Percentiles rank a stretch among this genome's conserved stretches.
Conservation (phyloP, 2,888 invertebrate species). For the Leucophora obtusa region DNA sequence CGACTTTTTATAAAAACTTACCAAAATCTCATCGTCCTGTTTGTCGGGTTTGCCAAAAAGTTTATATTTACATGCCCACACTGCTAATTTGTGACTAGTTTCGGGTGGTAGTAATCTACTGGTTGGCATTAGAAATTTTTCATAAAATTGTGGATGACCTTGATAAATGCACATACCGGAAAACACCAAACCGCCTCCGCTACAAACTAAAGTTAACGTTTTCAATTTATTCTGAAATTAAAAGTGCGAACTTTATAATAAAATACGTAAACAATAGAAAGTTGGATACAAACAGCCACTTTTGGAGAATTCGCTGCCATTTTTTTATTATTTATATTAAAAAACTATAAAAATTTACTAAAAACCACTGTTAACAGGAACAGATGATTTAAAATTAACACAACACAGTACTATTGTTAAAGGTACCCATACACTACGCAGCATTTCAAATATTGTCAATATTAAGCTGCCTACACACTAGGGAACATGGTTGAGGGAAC, state of each 20-base stretch:
- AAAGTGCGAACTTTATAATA: neutral
- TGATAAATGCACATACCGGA: slow-evolving; percentile 65
- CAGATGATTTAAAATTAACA: no score
- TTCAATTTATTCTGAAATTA: slow-evolving; percentile 65
- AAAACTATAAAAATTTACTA: no score
- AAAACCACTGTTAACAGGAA: no score
- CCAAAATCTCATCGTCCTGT: slow-evolving; percentile 83
- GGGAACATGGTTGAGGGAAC: no score
- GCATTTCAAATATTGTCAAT: no score
- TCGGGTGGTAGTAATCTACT: slow-evolving; percentile 85
- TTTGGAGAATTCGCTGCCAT: slow-evolving; percentile 42
- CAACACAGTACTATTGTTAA: no score
- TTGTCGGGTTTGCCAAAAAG: slow-evolving; percentile 79
- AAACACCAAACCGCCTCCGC: slow-evolving; percentile 67
- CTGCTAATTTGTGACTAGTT: slow-evolving; percentile 88
- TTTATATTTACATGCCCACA: slow-evolving; percentile 87
- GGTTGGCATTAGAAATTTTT: slow-evolving; percentile 70
- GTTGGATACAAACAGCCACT: slow-evolving; percentile 24
- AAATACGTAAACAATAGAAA: neutral
- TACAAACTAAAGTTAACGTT: slow-evolving; percentile 65
- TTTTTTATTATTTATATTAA: neutral
- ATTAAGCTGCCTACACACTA: no score
- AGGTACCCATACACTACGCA: no score
- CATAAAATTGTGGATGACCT: slow-evolving; percentile 67
- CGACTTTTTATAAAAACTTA: slow-evolving; percentile 76